These are phyloP conservation scores for Laticauda colubrina DNA, from an alignment of 2,113 vertebrate species.

Conservation along the genomic window DNA sequence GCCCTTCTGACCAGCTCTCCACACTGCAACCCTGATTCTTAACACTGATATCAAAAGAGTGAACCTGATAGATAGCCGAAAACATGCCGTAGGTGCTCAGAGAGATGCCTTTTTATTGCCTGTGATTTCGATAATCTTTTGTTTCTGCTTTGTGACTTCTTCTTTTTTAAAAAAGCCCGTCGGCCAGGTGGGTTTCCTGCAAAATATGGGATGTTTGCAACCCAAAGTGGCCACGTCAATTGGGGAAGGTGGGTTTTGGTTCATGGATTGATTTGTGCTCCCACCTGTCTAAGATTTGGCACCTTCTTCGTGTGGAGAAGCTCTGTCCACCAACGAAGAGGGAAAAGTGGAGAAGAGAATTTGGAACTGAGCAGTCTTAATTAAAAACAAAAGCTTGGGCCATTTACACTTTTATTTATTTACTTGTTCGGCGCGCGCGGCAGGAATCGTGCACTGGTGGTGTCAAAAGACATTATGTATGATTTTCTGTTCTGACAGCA, in stretches of 20 bases:
- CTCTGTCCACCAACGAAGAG: conserved; percentile 20
- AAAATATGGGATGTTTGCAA: conserved; percentile 20
- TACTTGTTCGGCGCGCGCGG: background rate
- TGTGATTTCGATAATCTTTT: conserved; percentile 64
- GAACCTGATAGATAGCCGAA: conserved; percentile 23
- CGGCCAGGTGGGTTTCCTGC: conserved; percentile 33
- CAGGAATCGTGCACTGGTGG: conserved; percentile 53
- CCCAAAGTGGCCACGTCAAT: conserved; percentile 18
- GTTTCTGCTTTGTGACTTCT: conserved; percentile 49
- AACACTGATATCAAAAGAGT: conserved; percentile 41
- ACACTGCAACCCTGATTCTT: conserved; percentile 59
- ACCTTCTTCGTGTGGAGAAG: background rate
- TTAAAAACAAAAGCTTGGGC: conserved; percentile 67
- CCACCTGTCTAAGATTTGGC: background rate
- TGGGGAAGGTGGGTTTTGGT: background rate
- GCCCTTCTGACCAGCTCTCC: conserved; percentile 48
- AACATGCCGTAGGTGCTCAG: conserved; percentile 49
- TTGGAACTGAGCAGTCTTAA: conserved; percentile 69
- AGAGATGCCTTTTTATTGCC: conserved; percentile 39
- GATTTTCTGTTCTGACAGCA: conserved; percentile 79
- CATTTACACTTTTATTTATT: conserved; percentile 64
- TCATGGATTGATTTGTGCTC: background rate
- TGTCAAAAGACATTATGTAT: conserved; percentile 77
- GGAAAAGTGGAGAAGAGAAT: conserved; percentile 4
- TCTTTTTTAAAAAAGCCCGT: background rate